Conservation (phyloP, 2,888 invertebrate genomes). For the Drosophila setosimentum region DNA sequence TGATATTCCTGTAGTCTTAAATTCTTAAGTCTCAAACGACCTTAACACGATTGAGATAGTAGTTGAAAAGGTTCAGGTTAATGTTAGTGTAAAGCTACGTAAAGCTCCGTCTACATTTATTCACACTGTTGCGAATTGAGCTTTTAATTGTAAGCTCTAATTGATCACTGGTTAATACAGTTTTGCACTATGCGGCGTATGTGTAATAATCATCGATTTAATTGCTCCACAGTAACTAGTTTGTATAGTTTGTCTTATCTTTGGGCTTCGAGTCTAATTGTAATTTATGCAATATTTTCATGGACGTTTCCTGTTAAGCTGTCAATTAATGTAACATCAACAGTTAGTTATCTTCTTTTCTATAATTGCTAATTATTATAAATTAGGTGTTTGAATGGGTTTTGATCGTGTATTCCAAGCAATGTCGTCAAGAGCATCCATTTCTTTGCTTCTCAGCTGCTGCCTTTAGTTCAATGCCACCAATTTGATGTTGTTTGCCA, state of each 20-base stretch:
- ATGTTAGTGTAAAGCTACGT: constrained; percentile 40
- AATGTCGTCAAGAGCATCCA: constrained; percentile 52
- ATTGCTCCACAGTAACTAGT: constrained; percentile 6
- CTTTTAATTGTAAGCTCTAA: constrained; percentile 20
- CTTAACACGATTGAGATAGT: constrained; percentile 7
- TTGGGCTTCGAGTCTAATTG: constrained; percentile 8
- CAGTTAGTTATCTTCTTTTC: neutral
- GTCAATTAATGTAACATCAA: constrained; percentile 1
- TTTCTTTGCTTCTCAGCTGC: constrained; percentile 42
- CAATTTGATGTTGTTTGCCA: constrained; percentile 45
- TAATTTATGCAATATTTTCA: constrained; percentile 12
- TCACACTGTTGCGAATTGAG: constrained; percentile 50
- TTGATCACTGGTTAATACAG: constrained; percentile 42
- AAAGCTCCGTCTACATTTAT: constrained; percentile 57
- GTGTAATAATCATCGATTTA: constrained; percentile 25
- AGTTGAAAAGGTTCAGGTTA: constrained; percentile 31
- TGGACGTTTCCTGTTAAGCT: constrained; percentile 27
- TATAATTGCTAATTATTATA: constrained; percentile 6
- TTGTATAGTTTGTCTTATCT: neutral
- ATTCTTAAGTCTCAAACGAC: constrained; percentile 5
- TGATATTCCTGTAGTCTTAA: constrained; percentile 65
- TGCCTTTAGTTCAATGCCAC: constrained; percentile 58
- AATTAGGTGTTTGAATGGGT: constrained; percentile 5
- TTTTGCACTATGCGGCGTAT: constrained; percentile 52
- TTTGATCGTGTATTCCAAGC: constrained; percentile 39